Conservation (phyloP, 2,797 vertebrate genomes). For the Hybognathus amarus region DNA sequence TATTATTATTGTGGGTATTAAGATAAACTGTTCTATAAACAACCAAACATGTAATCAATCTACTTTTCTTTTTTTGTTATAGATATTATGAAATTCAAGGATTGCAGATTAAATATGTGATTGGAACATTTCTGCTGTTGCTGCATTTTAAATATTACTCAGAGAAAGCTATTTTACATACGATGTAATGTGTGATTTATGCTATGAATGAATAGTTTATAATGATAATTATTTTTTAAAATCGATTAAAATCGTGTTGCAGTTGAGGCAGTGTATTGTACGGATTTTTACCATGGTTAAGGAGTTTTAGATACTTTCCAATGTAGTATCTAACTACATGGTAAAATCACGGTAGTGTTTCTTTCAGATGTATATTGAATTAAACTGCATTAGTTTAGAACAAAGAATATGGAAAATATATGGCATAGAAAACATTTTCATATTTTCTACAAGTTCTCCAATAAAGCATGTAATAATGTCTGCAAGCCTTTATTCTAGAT, state of each 20-base stretch:
- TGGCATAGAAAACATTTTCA: background rate
- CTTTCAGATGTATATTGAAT: background rate
- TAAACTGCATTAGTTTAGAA: background rate
- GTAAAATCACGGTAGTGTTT: background rate
- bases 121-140: background rate
- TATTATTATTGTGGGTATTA: background rate
- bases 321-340: background rate
- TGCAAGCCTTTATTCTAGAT: background rate
- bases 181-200: background rate
- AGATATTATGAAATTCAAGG: conserved; percentile 4
- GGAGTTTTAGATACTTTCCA: background rate
- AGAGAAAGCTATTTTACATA: background rate
- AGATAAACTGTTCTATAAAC: background rate
- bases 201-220: background rate
- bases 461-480: background rate
- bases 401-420: background rate
- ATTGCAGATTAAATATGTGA: background rate
- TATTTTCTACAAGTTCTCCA: background rate
- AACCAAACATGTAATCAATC: conserved; percentile 4
- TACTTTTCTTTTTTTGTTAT: too few species aligned
- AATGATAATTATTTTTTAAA: background rate
- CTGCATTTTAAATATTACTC: background rate
- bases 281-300: background rate
- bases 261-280: background rate
- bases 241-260: background rate